phyloP scores from a whole-genome alignment of 2,797 vertebrate species.

The Sebastes jordani region DNA sequence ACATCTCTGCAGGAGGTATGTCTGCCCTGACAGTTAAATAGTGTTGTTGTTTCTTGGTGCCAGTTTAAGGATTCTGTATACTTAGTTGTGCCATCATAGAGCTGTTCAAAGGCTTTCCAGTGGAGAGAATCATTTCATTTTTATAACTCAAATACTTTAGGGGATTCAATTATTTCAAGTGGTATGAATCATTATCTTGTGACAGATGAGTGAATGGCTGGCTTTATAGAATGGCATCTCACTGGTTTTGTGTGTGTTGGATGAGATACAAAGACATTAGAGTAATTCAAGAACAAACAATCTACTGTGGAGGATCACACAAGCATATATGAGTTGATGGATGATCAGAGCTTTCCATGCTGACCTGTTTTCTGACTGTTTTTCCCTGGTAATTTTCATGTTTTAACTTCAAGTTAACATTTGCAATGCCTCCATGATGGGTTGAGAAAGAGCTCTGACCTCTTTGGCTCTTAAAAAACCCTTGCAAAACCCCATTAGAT shows the following conservation, averaged over 20 bases:
- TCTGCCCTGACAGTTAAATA: constrained; percentile 37
- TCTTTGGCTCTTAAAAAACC: not conserved
- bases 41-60: constrained; percentile 51
- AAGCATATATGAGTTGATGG: constrained; percentile 22
- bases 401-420: not conserved
- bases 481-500: constrained; percentile 15
- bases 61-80: constrained; percentile 47
- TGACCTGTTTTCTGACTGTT: constrained; percentile 1
- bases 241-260: constrained; percentile 32
- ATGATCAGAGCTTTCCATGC: constrained; percentile 36
- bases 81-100: constrained; percentile 18
- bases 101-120: constrained; percentile 30
- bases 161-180: constrained; percentile 26
- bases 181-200: constrained; percentile 33
- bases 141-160: constrained; percentile 23
- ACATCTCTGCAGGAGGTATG: constrained; percentile 61
- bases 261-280: constrained; percentile 31
- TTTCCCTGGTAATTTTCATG: constrained; percentile 1
- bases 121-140: constrained; percentile 40
- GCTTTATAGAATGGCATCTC: constrained; percentile 22
- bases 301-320: constrained; percentile 17
- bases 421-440: not conserved
- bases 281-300: constrained; percentile 53
- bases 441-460: not conserved
- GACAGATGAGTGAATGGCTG: constrained; percentile 25